Evolutionary conservation across 2,888 invertebrate genomes (phyloP).

Genomic region (Lithosia quadra): DNA sequence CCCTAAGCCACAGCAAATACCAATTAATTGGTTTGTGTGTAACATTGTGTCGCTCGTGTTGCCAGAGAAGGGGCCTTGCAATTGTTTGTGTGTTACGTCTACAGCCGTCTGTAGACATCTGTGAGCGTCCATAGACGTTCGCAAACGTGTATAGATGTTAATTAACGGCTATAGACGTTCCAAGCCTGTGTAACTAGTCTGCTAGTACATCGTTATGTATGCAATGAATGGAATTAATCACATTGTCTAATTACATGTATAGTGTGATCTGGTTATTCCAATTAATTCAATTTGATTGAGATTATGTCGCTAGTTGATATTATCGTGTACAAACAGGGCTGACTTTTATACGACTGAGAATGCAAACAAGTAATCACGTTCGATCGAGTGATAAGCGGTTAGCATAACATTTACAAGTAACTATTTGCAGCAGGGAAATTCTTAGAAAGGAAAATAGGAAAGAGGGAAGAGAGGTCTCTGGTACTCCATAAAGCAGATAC

Average conservation of each 20-base stretch:
- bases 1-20: slow-evolving; percentile 17
- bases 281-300: neutral
- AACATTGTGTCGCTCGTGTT: slow-evolving; percentile 9
- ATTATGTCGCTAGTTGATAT: neutral
- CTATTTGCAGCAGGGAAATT: no score
- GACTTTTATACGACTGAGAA: neutral
- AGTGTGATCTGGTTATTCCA: neutral
- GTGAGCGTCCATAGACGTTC: neutral
- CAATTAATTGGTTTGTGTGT: slow-evolving; percentile 19
- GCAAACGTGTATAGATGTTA: neutral
- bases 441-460: no score
- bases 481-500: no score
- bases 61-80: neutral
- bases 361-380: neutral
- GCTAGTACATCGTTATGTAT: neutral
- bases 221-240: neutral
- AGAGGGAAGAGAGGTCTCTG: no score
- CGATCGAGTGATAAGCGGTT: no score
- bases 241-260: neutral
- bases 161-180: neutral
- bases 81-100: slow-evolving; percentile 7
- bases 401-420: no score
- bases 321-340: neutral
- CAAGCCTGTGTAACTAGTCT: neutral
- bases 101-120: neutral